phyloP scores from a whole-genome alignment of 1,140 invertebrate genomes.

The Leguminivora glycinivorella region DNA sequence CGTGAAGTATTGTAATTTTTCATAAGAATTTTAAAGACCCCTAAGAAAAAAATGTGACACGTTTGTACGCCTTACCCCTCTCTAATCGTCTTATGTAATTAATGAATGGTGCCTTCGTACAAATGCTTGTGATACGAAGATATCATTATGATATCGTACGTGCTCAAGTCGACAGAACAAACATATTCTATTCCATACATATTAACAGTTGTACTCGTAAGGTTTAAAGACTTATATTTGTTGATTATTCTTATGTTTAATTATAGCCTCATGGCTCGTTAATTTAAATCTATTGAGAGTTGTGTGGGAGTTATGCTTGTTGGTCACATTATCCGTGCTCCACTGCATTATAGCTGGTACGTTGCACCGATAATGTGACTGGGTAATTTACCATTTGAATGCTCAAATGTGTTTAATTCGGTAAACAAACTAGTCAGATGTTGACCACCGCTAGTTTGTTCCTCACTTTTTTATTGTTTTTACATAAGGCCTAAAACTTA shows the following conservation, averaged over 20 bases:
- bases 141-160: neutral
- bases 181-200: no score
- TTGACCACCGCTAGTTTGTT: neutral
- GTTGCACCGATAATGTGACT: neutral
- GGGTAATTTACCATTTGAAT: neutral
- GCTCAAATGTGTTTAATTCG: neutral
- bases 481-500: conserved; percentile 1
- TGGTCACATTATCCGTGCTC: neutral
- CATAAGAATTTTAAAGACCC: no score
- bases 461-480: neutral
- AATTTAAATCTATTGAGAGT: no score
- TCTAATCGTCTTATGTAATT: no score
- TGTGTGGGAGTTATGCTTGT: no score
- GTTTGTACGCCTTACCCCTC: no score
- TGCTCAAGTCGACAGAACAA: no score
- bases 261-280: neutral
- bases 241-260: neutral
- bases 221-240: neutral
- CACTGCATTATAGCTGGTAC: neutral
- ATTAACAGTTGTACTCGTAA: neutral
- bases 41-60: no score
- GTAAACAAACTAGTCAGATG: conserved; percentile 16
- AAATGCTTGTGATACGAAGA: neutral
- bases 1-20: no score
- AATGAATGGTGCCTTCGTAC: no score